Base-by-base conservation (phyloP, 2,797 vertebrate genomes). In the Dipus sagitta region DNA sequence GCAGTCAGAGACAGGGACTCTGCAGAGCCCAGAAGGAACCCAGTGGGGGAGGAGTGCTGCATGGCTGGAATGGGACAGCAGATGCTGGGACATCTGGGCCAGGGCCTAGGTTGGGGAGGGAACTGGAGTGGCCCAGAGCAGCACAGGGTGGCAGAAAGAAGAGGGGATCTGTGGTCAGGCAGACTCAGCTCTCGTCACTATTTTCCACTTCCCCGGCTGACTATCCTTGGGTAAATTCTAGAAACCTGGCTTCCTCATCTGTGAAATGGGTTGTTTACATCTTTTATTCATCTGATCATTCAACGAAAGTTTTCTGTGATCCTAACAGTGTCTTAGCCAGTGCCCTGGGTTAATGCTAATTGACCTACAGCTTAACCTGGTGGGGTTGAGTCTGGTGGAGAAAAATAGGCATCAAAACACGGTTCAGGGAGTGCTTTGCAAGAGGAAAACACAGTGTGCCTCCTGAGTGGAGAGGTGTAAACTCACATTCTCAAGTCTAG, bases 1-100 rank as follows among this genome's bases (percentile, higher is more conserved):
- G 96, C 96, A 14, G 21, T 42, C 78, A 60, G 87, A 90, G 96
- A 52, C 64, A 26, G 76, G 90, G 92, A 71, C 88, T 90, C 75
- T n/a, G 77, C 3, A 10, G 60, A 4, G 76, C 8, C 24, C 67
- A 17, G 54, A 32, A n/a, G 86, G 80, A 83, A 18, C 20, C 65
- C 15, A 76, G 62, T 0, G 17, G 52, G 9, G 67, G 71, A 5
- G 58, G 74, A 17, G 67, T 8, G 47, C 60, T 10, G 64, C 23
- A n/a, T 42, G 23, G 78, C 18, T 10, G 65, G 54, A 38, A 60
- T 60, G 47, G 84, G 62, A 71, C 17, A 4, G 77, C 64, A 68
- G 34, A 7, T 18, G 28, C 65, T 30, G 20, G 24, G 81, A 77
- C 28, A n/a, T n/a, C 62, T 23, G 74, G 77, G 68, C 10, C 34